Conservation (phyloP, 2,888 invertebrate species). For the Hirtodrosophila trivittata region DNA sequence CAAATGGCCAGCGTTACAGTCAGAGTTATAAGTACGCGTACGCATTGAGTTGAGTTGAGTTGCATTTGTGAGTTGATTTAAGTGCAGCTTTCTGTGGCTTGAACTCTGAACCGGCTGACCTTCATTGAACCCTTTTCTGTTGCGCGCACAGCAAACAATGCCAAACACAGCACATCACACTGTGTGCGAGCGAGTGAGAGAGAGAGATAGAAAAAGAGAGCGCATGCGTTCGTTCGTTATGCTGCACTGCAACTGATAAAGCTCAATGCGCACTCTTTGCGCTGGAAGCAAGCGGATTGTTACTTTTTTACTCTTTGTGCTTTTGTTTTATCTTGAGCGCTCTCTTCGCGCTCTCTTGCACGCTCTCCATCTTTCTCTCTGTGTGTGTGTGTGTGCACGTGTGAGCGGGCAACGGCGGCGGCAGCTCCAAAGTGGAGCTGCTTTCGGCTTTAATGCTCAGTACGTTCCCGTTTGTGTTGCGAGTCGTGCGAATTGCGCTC, state of each 20-base stretch:
- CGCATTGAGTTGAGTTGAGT: slow-evolving; percentile 14
- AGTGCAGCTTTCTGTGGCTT: slow-evolving; percentile 53
- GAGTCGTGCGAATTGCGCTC: slow-evolving; percentile 71
- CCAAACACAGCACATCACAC: slow-evolving; percentile 14
- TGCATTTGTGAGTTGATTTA: slow-evolving; percentile 12
- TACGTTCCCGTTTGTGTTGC: slow-evolving; percentile 70
- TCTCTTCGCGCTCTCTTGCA: slow-evolving; percentile 33
- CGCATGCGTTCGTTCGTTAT: not conserved
- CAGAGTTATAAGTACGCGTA: slow-evolving; percentile 31
- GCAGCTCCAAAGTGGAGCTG: slow-evolving; percentile 55
- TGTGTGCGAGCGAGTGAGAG: not conserved
- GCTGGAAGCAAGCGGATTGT: too few species aligned
- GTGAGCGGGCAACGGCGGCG: slow-evolving; percentile 23
- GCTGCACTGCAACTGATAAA: slow-evolving; percentile 47
- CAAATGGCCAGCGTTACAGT: slow-evolving; percentile 72
- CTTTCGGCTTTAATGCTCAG: slow-evolving; percentile 55
- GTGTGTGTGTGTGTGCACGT: slow-evolving; percentile 19
- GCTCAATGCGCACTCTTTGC: slow-evolving; percentile 35
- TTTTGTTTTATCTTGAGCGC: slow-evolving; percentile 2
- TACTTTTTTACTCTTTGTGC: too few species aligned
- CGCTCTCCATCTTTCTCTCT: slow-evolving; percentile 18
- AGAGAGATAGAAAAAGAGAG: not conserved
- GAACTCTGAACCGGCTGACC: slow-evolving; percentile 84
- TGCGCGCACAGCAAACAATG: slow-evolving; percentile 33
- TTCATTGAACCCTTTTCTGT: slow-evolving; percentile 78